Evolutionary conservation across 1,140 invertebrate genomes (phyloP), one percentile per base, ranked within the genome.

Genomic region (Sinella curviseta): DNA sequence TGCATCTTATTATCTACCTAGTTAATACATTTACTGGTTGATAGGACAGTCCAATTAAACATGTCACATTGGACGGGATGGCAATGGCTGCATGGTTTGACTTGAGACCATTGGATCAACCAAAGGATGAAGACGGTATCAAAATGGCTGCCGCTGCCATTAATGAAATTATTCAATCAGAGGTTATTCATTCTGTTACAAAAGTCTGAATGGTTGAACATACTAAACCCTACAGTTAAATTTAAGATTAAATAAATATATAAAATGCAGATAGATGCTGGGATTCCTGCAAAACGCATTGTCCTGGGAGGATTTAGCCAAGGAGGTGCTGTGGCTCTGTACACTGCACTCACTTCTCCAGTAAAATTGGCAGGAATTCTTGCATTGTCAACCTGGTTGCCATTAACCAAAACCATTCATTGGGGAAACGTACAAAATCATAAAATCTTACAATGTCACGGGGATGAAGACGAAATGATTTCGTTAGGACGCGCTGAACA

Each of bases 241-340:
- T 70, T 70, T 33, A 30, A 12, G 30, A 31, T 30, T 17, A 24
- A 33, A 33, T 30, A 33, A 30, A 12, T 70, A 33, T 12, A 70
- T 70, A n/a, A 26, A 48, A 4, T 75, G n/a, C 17, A 75, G 74
- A 48, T 75, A 3, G 35, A 36, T 4, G 39, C 35, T 20, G 74
- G 74, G 24, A 75, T 75, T 75, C 74, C 74, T 2, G 3, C 34
- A 26, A 24, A 48, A 4, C 17, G 28, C 2, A 75, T 75, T 39
- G 74, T 75, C 8, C 74, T 75, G 3, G 74, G 74, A 75, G 74
- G 74, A n/a, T 75, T 75, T 35, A 39, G 34, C 24, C 74, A 75
- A 75, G 74, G 74, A 8, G 74, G 74, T 48, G 74, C 74, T 17
- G 1, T 75, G 24, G 74, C 74, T 8, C 35, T 75, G 14, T 75